phyloP scores from a whole-genome alignment of 2,888 invertebrate genomes.

The Zygothrica quintamaculata region DNA sequence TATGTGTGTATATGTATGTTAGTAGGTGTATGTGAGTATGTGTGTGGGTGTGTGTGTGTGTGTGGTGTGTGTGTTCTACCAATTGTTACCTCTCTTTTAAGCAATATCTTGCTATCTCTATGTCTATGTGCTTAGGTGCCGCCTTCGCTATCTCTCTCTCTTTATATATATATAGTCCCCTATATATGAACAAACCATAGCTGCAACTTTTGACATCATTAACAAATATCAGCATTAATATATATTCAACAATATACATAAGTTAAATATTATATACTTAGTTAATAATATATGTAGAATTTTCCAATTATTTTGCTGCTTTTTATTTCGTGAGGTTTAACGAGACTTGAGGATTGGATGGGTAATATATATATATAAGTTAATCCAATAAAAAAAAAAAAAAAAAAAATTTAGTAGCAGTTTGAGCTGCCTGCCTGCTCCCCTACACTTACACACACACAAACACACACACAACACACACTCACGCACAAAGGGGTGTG shows the following conservation, averaged over 20 bases:
- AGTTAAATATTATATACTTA: conserved; percentile 44
- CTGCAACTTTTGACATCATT: conserved; percentile 19
- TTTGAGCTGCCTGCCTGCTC: conserved; percentile 9
- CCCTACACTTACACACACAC: conserved; percentile 16
- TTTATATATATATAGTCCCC: conserved; percentile 3
- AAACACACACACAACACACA: conserved; percentile 11
- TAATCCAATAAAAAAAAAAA: not conserved
- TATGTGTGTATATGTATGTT: conserved; percentile 8
- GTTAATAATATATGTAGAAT: conserved; percentile 22
- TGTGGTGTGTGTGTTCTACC: no score
- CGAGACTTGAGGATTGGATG: not conserved
- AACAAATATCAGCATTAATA: conserved; percentile 40
- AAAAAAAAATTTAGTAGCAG: conserved; percentile 4
- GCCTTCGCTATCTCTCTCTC: conserved; percentile 39
- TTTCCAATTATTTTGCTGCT: conserved; percentile 24
- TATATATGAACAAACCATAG: conserved; percentile 1
- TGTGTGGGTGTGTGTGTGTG: conserved; percentile 5
- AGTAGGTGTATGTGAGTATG: conserved; percentile 4
- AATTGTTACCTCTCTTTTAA: conserved; percentile 24
- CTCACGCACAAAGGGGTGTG: not conserved
- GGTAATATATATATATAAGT: not conserved
- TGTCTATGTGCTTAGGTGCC: conserved; percentile 64
- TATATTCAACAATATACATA: conserved; percentile 57
- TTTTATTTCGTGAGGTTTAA: not conserved
- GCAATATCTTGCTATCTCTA: conserved; percentile 38